Conservation (phyloP, 1,140 invertebrate species). For the Piezodorus guildinii region DNA sequence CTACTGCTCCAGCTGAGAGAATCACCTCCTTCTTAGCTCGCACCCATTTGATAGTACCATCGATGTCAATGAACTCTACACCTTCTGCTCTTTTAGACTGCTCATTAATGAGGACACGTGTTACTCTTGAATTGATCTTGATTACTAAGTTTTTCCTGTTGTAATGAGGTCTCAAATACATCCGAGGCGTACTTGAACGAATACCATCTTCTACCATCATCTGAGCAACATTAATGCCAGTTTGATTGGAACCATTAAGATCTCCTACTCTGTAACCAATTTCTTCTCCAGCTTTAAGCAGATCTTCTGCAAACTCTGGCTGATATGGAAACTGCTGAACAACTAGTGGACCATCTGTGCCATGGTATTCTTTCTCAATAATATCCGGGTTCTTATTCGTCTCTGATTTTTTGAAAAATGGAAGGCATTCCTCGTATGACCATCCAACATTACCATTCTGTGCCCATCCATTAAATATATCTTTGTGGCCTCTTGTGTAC, state of each 20-base stretch:
- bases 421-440: conserved; percentile 48
- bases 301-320: conserved; percentile 40
- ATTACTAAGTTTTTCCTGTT: conserved; percentile 51
- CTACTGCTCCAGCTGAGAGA: conserved; percentile 55
- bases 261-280: conserved; percentile 38
- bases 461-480: conserved; percentile 57
- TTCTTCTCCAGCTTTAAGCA: conserved; percentile 47
- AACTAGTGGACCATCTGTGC: conserved; percentile 45
- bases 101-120: conserved; percentile 56
- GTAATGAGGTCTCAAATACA: conserved; percentile 42
- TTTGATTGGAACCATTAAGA: conserved; percentile 39
- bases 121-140: conserved; percentile 54
- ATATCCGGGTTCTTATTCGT: conserved; percentile 35
- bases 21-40: conserved; percentile 48
- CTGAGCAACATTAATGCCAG: conserved; percentile 38
- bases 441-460: conserved; percentile 47
- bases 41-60: conserved; percentile 20
- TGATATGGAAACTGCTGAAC: conserved; percentile 41
- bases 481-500: conserved; percentile 50
- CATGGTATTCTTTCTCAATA: conserved; percentile 39
- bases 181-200: conserved; percentile 37
- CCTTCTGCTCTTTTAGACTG: conserved; percentile 41
- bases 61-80: conserved; percentile 44
- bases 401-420: conserved; percentile 48
- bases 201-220: conserved; percentile 28